phyloP scores from a whole-genome alignment of 2,797 vertebrate genomes.

The Crenichthys baileyi region DNA sequence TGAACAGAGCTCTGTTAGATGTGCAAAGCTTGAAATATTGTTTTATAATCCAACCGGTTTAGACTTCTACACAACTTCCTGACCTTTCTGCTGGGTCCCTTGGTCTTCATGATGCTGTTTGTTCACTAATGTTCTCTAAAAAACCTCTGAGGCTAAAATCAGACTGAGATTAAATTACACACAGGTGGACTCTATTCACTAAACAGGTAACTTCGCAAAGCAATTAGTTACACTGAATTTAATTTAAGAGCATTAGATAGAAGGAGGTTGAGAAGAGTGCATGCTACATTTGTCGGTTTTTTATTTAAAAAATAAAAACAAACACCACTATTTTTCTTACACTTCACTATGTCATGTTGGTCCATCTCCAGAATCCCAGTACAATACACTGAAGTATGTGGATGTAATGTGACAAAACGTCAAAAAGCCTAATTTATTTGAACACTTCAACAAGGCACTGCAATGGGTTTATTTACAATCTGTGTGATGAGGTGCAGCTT shows the following conservation, averaged over 20 bases:
- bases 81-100: no score
- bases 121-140: neutral
- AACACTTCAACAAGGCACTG: neutral
- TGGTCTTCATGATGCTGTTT: no score
- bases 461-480: slow-evolving; percentile 7
- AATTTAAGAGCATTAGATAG: neutral
- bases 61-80: no score
- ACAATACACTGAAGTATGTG: neutral
- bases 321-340: neutral
- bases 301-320: neutral
- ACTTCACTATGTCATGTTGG: neutral
- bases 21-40: neutral
- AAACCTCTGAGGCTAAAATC: neutral
- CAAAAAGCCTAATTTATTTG: neutral
- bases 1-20: neutral
- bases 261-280: neutral
- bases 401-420: neutral
- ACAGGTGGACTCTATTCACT: neutral
- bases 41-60: neutral
- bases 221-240: neutral
- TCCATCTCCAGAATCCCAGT: neutral
- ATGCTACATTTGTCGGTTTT: neutral
- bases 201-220: neutral
- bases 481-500: slow-evolving; percentile 12
- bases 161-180: neutral